phyloP scores from a whole-genome alignment of 1,140 invertebrate species.

The Stegodyphus dumicola region DNA sequence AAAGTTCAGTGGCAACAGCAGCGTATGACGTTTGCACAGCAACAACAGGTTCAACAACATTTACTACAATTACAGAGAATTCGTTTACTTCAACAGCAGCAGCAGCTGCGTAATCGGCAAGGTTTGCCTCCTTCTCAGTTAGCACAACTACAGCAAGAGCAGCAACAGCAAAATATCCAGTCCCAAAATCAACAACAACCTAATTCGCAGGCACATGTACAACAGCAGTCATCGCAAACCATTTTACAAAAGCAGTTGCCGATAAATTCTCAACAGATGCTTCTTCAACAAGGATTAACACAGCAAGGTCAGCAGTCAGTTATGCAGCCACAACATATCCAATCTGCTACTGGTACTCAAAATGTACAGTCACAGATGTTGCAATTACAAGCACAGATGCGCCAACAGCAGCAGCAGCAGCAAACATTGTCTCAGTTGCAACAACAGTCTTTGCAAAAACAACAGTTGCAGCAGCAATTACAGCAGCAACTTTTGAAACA shows the following conservation, averaged over 20 bases:
- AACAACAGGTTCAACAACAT: conserved; percentile 46
- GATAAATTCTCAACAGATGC: conserved; percentile 14
- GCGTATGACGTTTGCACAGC: conserved; percentile 31
- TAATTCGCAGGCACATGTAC: conserved; percentile 41
- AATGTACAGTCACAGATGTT: conserved; percentile 1
- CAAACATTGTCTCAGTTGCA: conserved; percentile 33
- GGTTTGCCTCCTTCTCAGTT: conserved; percentile 60
- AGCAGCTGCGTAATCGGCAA: conserved; percentile 66
- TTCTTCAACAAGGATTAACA: conserved; percentile 53
- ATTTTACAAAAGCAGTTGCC: conserved; percentile 27
- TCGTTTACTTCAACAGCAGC: conserved; percentile 66
- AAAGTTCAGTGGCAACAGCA: conserved; percentile 53
- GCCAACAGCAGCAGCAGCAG: conserved; percentile 64
- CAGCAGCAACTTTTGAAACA: conserved; percentile 48
- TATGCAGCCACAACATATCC: conserved; percentile 23
- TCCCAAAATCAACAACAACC: conserved; percentile 24
- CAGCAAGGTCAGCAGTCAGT: conserved; percentile 29
- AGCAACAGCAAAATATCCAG: conserved; percentile 54
- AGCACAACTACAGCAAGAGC: conserved; percentile 56
- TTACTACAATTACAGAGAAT: conserved; percentile 28
- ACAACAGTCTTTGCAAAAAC: conserved; percentile 35
- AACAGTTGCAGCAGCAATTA: conserved; percentile 34
- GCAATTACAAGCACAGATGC: conserved; percentile 39
- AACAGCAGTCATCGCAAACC: conserved; percentile 32
- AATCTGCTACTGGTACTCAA: conserved; percentile 2